A percentile compares a stretch with the other conserved stretches of the same genome.
phyloP scores from a whole-genome alignment of 1,140 invertebrate genomes.

The Episyrphus balteatus region DNA sequence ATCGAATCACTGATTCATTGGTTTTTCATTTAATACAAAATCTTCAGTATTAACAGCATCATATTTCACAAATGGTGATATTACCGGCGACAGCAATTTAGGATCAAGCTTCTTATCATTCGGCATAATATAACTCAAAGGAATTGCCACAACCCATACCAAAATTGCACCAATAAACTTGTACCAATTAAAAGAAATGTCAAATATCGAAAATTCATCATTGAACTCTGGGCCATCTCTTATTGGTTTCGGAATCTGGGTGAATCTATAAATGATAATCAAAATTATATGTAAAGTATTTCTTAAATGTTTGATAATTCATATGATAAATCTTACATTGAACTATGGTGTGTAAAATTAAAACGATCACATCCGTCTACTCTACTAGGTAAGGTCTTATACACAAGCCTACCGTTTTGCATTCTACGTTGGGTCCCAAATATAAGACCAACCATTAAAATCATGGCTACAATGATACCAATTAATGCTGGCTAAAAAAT shows the following conservation, averaged over 20 bases:
- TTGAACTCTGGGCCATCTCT: constrained; percentile 4
- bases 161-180: constrained; percentile 47
- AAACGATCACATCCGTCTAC: constrained; percentile 46
- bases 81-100: constrained; percentile 21
- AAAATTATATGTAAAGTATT: neutral
- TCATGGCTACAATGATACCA: constrained; percentile 52
- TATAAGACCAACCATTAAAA: constrained; percentile 64
- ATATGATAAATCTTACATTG: constrained; percentile 13
- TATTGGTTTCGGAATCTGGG: constrained; percentile 6
- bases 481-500: constrained; percentile 52
- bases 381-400: constrained; percentile 40
- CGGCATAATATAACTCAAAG: constrained; percentile 28
- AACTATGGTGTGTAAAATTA: constrained; percentile 13
- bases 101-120: constrained; percentile 14
- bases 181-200: constrained; percentile 50
- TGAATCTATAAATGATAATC: neutral
- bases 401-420: constrained; percentile 43
- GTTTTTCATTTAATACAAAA: too few species aligned
- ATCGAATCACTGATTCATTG: too few species aligned
- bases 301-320: neutral
- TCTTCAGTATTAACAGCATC: constrained; percentile 3
- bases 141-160: constrained; percentile 48
- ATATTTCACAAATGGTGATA: constrained; percentile 17
- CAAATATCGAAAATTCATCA: constrained; percentile 41
- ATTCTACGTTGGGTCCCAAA: constrained; percentile 59